A percentile compares a stretch with the other conserved stretches of the same genome.
These are phyloP conservation scores for Antedon mediterranea DNA, from an alignment of 53 echinoderm and acorn worm species.

Conservation along the genomic window DNA sequence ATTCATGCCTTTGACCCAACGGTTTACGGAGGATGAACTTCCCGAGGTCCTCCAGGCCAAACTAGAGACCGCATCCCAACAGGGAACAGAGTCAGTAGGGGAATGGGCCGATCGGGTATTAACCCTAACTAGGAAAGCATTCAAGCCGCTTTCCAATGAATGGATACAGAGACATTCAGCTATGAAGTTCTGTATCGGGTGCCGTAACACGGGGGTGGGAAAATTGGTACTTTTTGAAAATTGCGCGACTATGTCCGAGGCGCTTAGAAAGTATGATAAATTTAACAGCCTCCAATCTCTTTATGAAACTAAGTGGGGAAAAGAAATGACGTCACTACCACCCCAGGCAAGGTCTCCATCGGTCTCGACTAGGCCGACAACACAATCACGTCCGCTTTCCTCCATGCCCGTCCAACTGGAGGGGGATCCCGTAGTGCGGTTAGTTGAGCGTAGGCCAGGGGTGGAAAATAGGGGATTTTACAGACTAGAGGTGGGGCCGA, in stretches of 20 bases:
- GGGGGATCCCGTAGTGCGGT: too few species aligned
- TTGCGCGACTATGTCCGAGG: slow-evolving; percentile 2
- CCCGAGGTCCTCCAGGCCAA: slow-evolving; percentile 18
- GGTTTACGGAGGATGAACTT: slow-evolving; percentile 16
- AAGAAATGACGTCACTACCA: too few species aligned
- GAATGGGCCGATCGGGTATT: slow-evolving; percentile 29
- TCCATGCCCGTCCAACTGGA: too few species aligned
- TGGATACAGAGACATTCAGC: slow-evolving; percentile 12
- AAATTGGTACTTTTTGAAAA: slow-evolving; percentile 6
- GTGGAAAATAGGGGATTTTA: too few species aligned
- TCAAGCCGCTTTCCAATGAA: not conserved
- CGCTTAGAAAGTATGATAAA: slow-evolving; percentile 7
- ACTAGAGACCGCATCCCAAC: slow-evolving; percentile 15
- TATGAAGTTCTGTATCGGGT: slow-evolving; percentile 20
- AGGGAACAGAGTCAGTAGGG: not conserved
- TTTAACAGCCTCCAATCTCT: too few species aligned
- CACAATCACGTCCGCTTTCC: too few species aligned
- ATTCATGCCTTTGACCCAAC: slow-evolving; percentile 8
- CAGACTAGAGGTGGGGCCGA: too few species aligned
- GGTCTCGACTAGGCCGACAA: too few species aligned
- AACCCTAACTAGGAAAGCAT: slow-evolving; percentile 13
- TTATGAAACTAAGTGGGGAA: too few species aligned
- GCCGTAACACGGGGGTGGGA: slow-evolving; percentile 19
- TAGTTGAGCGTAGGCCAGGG: too few species aligned
- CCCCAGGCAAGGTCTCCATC: too few species aligned